These are phyloP conservation scores for Hecatera dysodea DNA, from an alignment of 2,888 invertebrate species.

Conservation along the genomic window DNA sequence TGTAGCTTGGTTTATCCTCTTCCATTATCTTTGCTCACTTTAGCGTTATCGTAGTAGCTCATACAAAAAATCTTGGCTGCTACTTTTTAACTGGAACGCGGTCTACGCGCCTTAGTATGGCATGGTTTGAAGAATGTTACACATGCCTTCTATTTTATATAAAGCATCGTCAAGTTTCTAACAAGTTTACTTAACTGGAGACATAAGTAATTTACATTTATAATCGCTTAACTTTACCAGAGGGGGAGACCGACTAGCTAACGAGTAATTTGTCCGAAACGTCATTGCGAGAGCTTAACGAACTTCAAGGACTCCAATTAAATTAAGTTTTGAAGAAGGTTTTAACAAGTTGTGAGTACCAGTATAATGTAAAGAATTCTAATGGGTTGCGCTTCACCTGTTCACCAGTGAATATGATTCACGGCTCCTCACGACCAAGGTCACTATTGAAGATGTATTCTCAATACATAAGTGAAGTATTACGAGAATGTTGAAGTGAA, in stretches of 20 bases:
- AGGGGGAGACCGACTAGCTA: constrained; percentile 20
- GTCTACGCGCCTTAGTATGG: constrained; percentile 20
- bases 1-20: background rate
- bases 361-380: constrained; percentile 32
- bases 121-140: constrained; percentile 35
- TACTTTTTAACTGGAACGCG: constrained; percentile 24
- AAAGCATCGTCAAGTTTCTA: constrained; percentile 37
- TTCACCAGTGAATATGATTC: constrained; percentile 48
- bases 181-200: constrained; percentile 46
- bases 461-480: constrained; percentile 55
- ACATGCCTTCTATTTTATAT: constrained; percentile 38
- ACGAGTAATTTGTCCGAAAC: constrained; percentile 41
- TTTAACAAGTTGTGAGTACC: constrained; percentile 16
- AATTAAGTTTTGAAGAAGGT: constrained; percentile 32
- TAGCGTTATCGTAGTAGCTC: constrained; percentile 16
- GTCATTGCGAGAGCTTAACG: constrained; percentile 34
- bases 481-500: constrained; percentile 63
- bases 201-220: constrained; percentile 46
- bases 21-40: constrained; percentile 22
- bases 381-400: constrained; percentile 44
- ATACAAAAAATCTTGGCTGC: constrained; percentile 24
- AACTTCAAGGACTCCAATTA: constrained; percentile 45
- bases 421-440: constrained; percentile 68
- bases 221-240: constrained; percentile 36
- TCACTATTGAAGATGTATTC: constrained; percentile 65